A percentile compares a stretch with the other conserved stretches of the same genome.
phyloP scores from a whole-genome alignment of 1,140 invertebrate genomes.

The Papilio machaon region DNA sequence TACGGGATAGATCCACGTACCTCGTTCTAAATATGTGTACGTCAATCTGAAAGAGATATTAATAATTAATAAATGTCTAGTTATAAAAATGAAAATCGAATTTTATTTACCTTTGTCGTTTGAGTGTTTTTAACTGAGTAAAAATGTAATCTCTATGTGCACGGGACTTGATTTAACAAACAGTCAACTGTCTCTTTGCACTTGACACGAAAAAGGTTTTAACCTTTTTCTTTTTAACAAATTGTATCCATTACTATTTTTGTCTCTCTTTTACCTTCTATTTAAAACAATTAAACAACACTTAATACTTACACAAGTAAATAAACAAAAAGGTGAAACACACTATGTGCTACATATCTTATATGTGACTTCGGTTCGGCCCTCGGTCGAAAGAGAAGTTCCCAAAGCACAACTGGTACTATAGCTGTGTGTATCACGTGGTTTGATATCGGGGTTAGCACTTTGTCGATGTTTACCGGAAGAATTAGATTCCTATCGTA shows the following conservation, averaged over 20 bases:
- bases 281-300: constrained; percentile 38
- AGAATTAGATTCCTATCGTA: constrained; percentile 59
- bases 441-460: constrained; percentile 54
- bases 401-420: constrained; percentile 53
- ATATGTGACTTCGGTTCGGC: constrained; percentile 51
- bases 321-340: constrained; percentile 51
- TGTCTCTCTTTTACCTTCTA: no score
- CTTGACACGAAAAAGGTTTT: no score
- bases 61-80: neutral
- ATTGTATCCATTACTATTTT: no score
- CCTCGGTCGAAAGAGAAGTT: constrained; percentile 52
- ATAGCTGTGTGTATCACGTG: constrained; percentile 67
- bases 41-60: constrained; percentile 55
- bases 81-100: neutral
- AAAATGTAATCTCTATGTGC: no score
- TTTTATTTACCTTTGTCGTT: neutral
- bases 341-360: constrained; percentile 48
- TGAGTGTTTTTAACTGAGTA: no score
- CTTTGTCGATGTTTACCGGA: constrained; percentile 52
- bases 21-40: constrained; percentile 56
- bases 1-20: constrained; percentile 61
- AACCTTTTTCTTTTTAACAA: no score
- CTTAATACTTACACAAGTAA: constrained; percentile 62
- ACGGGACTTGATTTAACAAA: no score
- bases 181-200: no score